phyloP scores from a whole-genome alignment of 2,888 invertebrate species.

The Noctua janthina region DNA sequence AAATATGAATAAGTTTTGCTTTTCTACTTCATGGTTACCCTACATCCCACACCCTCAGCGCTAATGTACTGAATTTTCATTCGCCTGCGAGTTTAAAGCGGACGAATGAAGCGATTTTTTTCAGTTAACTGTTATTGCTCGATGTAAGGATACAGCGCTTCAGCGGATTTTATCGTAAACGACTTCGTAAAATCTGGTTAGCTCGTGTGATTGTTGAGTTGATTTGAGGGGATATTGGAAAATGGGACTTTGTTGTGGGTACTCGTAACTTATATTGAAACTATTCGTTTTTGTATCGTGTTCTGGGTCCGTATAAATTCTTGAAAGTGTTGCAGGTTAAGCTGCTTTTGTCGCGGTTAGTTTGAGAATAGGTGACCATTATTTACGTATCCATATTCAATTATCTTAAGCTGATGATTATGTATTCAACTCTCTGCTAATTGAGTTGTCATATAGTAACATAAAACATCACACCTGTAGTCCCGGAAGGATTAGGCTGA shows the following conservation, averaged over 20 bases:
- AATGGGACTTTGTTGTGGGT: not conserved
- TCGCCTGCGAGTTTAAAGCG: slow-evolving; percentile 55
- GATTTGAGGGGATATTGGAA: slow-evolving; percentile 21
- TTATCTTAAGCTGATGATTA: no score
- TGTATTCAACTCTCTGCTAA: no score
- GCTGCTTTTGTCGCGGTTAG: not conserved
- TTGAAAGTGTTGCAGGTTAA: not conserved
- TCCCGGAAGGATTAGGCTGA: no score
- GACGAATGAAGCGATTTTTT: slow-evolving; percentile 64
- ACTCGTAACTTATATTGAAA: not conserved
- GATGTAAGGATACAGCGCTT: slow-evolving; percentile 46
- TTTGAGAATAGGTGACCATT: not conserved
- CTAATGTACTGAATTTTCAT: slow-evolving; percentile 65
- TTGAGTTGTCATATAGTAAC: no score
- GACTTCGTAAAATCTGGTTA: slow-evolving; percentile 30
- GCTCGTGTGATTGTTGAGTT: slow-evolving; percentile 24
- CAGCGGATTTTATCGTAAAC: slow-evolving; percentile 49
- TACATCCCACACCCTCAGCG: slow-evolving; percentile 49
- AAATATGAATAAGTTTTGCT: not conserved
- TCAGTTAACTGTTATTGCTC: slow-evolving; percentile 53
- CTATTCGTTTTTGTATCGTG: not conserved
- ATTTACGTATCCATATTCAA: no score
- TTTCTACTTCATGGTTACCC: slow-evolving; percentile 27
- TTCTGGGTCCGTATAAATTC: not conserved
- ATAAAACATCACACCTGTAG: no score